Evolutionary conservation across 2,113 vertebrate species (phyloP), one percentile per base, ranked within the genome.

Genomic region (Heteronetta atricapilla): DNA sequence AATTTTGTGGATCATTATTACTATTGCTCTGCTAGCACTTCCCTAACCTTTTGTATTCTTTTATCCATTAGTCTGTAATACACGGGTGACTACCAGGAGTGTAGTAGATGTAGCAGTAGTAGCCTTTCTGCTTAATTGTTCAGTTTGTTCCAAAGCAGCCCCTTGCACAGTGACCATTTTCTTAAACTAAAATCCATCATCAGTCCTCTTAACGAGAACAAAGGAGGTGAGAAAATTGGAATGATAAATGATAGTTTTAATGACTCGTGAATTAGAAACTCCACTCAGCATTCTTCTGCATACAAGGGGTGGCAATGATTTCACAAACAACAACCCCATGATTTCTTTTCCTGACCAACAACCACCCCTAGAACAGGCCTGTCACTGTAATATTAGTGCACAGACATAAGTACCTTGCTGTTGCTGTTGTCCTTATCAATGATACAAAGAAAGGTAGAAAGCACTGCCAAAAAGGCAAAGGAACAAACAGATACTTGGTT

Each of bases 1-100:
- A 56, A 60, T 91, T 93, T 90, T 86, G 94, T 82, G 44, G 90
- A 91, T 95, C 86, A 89, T 95, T 79, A 64, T 96, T 93, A 68
- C 67, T 26, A 3, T 60, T 82, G 75, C 67, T 95, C 94, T 94
- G 94, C 91, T 87, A 82, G 72, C 95, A 96, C 95, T 83, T 85
- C 72, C 94, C 92, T 97, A 97, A 91, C 79, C 66, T 93, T 87
- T 80, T 36, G 8, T 52, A 58, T 58, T 80, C 59, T 81, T 88
- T 59, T 40, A 34, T 88, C 75, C 19, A 4, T 56, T 38, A 87
- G 83, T 60, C 64, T 84, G 17, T 91, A 92, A 91, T 68, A 82
- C 92, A 93, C 90, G 77, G 23, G 16, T 89, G 73, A 90, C 44
- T 81, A 55, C 42, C 68, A n/a, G 15, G 66, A 88, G 63, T 4